A percentile compares a stretch with the other conserved stretches of the same genome.
phyloP scores from a whole-genome alignment of 2,888 invertebrate species.

The Pogonocherus hispidulus region DNA sequence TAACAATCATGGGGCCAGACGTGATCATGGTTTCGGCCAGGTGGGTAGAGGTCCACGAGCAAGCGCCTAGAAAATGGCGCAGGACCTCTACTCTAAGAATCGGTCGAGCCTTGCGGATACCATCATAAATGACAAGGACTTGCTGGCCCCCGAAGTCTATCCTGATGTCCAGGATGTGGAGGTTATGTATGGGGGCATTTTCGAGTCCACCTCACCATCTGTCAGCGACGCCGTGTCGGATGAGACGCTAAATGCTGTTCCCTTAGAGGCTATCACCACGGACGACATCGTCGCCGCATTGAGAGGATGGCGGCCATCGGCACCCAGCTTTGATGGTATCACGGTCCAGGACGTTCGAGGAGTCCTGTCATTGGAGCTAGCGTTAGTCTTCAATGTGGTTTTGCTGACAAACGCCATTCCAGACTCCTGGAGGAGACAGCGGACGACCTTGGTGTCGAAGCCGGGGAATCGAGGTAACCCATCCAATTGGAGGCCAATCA shows the following conservation, averaged over 20 bases:
- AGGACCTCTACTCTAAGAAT: neutral
- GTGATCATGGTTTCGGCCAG: no score
- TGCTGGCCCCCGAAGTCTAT: neutral
- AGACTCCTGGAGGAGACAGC: no score
- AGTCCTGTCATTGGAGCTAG: neutral
- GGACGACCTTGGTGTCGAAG: neutral
- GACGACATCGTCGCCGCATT: neutral
- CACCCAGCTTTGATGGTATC: neutral
- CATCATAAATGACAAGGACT: neutral
- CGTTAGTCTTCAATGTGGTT: neutral
- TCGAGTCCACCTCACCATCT: neutral
- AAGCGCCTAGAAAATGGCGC: neutral
- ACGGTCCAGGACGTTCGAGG: neutral
- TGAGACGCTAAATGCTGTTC: no score
- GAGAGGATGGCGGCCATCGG: neutral
- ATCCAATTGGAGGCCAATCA: constrained; percentile 56
- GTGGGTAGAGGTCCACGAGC: neutral
- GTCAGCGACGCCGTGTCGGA: neutral
- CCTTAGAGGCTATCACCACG: neutral
- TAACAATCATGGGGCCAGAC: no score
- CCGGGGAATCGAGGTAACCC: constrained; percentile 17
- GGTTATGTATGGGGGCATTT: neutral
- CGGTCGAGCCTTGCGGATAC: neutral
- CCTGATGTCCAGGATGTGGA: neutral
- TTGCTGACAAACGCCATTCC: neutral